A percentile compares a stretch with the other conserved stretches of the same genome.
phyloP scores from a whole-genome alignment of 2,888 invertebrate species.

The Oscheius sp. region DNA sequence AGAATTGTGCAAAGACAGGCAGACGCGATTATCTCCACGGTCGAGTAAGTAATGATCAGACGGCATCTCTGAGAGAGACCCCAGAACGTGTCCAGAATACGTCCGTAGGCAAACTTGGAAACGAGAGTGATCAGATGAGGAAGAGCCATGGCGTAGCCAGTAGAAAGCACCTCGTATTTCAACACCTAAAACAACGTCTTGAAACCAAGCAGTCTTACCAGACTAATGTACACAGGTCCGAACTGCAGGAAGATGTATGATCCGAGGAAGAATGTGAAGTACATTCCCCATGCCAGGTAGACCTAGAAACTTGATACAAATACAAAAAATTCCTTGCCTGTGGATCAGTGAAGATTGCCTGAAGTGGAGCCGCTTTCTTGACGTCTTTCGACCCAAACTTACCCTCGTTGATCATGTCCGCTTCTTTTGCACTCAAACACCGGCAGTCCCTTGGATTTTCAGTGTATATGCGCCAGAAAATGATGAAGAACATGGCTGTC shows the following conservation, averaged over 20 bases:
- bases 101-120: slow-evolving; percentile 44
- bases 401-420: slow-evolving; percentile 42
- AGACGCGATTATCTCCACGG: slow-evolving; percentile 32
- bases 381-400: slow-evolving; percentile 15
- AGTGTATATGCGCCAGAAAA: slow-evolving; percentile 42
- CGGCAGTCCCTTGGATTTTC: slow-evolving; percentile 39
- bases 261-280: slow-evolving; percentile 47
- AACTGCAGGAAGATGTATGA: slow-evolving; percentile 49
- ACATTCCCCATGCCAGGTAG: slow-evolving; percentile 49
- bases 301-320: neutral
- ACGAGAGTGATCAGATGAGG: slow-evolving; percentile 45
- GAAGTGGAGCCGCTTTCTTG: slow-evolving; percentile 35
- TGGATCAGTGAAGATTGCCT: slow-evolving; percentile 40
- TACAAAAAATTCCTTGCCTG: slow-evolving; percentile 33
- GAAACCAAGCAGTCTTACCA: slow-evolving; percentile 16
- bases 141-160: slow-evolving; percentile 41
- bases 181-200: slow-evolving; percentile 35
- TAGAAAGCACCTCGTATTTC: slow-evolving; percentile 38
- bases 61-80: slow-evolving; percentile 3
- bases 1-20: slow-evolving; percentile 33
- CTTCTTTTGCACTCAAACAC: slow-evolving; percentile 37
- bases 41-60: slow-evolving; percentile 5
- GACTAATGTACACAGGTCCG: slow-evolving; percentile 47
- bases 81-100: slow-evolving; percentile 40
- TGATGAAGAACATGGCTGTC: slow-evolving; percentile 35